A percentile compares a stretch with the other conserved stretches of the same genome.
phyloP scores from a whole-genome alignment of 1,140 invertebrate species.

The Copidosoma floridanum region DNA sequence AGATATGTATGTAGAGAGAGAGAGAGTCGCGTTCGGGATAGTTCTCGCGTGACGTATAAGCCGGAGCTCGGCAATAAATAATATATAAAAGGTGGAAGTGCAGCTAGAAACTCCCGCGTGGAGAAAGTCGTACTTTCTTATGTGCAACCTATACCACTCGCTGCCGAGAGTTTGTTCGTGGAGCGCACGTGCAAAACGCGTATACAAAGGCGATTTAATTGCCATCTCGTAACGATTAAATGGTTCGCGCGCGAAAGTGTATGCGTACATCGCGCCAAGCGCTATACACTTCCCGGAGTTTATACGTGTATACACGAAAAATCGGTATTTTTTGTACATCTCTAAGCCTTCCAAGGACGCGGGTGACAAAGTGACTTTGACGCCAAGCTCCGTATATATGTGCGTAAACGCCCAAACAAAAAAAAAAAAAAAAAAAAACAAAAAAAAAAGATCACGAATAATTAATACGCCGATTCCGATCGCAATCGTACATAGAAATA shows the following conservation, averaged over 20 bases:
- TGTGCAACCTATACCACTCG: constrained; percentile 8
- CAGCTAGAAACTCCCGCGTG: constrained; percentile 18
- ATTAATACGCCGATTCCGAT: no score
- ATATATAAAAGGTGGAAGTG: constrained; percentile 12
- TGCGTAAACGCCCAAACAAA: no score
- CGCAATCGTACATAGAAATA: background rate
- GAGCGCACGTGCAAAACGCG: background rate
- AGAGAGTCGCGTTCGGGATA: constrained; percentile 5
- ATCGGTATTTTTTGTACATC: background rate
- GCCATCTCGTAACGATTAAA: constrained; percentile 31
- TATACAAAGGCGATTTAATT: constrained; percentile 21
- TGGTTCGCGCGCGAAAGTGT: constrained; percentile 29
- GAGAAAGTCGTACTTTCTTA: constrained; percentile 49
- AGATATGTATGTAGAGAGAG: no score
- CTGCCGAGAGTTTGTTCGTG: no score
- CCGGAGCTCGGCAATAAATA: constrained; percentile 1
- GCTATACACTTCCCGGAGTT: no score
- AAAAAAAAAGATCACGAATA: no score
- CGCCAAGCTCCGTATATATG: no score
- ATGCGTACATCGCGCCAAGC: no score
- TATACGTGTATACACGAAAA: no score
- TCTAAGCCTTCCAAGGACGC: background rate
- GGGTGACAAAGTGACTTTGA: constrained; percentile 12
- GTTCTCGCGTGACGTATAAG: background rate
- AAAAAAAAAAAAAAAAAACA: no score